phyloP scores from a whole-genome alignment of 2,797 vertebrate genomes.

The Syngnathus acus region DNA sequence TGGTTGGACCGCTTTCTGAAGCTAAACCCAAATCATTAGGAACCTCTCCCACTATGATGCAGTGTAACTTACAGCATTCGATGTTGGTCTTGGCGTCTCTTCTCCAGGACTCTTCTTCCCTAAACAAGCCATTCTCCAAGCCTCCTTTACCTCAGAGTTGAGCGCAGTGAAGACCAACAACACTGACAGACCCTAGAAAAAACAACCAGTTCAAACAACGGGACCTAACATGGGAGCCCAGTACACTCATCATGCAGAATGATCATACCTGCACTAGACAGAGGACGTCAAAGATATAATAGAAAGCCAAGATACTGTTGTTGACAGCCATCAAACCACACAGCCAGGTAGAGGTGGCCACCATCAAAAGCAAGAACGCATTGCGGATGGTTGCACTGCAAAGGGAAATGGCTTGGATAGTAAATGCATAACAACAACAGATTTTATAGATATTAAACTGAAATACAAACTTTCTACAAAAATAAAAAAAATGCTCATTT shows the following conservation, averaged over 20 bases:
- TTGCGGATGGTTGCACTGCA: slow-evolving; percentile 85
- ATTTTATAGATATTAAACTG: neutral
- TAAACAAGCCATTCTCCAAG: slow-evolving; percentile 85
- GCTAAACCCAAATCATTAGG: neutral
- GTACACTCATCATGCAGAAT: neutral
- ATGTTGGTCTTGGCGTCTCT: slow-evolving; percentile 73
- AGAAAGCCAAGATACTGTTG: slow-evolving; percentile 95
- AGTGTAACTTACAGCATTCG: slow-evolving; percentile 67
- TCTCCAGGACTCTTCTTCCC: slow-evolving; percentile 82
- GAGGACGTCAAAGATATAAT: slow-evolving; percentile 93
- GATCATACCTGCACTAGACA: slow-evolving; percentile 88
- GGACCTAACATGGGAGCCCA: neutral
- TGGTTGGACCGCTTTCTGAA: neutral
- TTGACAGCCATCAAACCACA: slow-evolving; percentile 97
- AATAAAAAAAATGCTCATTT: neutral
- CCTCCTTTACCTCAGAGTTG: slow-evolving; percentile 85
- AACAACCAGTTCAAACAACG: neutral
- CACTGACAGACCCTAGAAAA: slow-evolving; percentile 79
- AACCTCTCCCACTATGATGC: neutral
- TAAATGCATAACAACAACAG: neutral
- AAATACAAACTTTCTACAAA: too few species aligned
- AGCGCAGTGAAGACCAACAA: slow-evolving; percentile 87
- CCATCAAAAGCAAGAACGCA: slow-evolving; percentile 88
- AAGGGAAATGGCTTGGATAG: neutral
- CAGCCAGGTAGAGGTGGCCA: slow-evolving; percentile 91